Percentiles rank a stretch among this genome's conserved stretches.
These are phyloP conservation scores for Euphonia xanthogaster DNA, from an alignment of 2,797 vertebrate genomes.

Conservation along the genomic window DNA sequence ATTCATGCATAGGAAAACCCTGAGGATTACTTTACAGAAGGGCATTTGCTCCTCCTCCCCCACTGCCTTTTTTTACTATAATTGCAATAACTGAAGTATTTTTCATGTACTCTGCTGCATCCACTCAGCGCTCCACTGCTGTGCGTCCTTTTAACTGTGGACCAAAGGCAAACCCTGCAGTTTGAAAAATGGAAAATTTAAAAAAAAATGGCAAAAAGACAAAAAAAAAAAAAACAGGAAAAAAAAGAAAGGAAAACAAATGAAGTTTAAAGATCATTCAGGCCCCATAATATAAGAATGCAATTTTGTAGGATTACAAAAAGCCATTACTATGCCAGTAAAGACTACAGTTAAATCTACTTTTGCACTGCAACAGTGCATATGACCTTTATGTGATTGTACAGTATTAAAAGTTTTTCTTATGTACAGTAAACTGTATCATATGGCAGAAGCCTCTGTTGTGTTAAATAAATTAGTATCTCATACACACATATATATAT, in stretches of 20 bases:
- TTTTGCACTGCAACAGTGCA: conserved; percentile 96
- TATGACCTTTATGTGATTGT: conserved; percentile 91
- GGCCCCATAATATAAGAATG: conserved; percentile 73
- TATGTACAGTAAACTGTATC: conserved; percentile 89
- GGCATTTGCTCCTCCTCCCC: conserved; percentile 61
- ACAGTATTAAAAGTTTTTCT: conserved; percentile 88
- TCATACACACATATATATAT: conserved; percentile 73
- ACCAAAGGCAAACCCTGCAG: conserved; percentile 78
- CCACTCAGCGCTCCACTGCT: conserved; percentile 71
- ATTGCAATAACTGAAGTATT: conserved; percentile 83
- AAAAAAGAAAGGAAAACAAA: neutral
- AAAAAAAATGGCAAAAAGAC: neutral
- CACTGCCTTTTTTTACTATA: conserved; percentile 65
- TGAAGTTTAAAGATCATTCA: conserved; percentile 58
- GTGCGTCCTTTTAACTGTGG: conserved; percentile 78
- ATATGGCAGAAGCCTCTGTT: conserved; percentile 83
- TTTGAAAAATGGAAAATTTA: conserved; percentile 46
- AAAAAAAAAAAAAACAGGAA: neutral
- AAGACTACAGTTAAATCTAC: conserved; percentile 84
- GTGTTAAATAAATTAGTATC: conserved; percentile 81
- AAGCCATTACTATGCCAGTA: conserved; percentile 87
- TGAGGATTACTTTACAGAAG: conserved; percentile 69
- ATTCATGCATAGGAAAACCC: conserved; percentile 44
- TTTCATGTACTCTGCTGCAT: conserved; percentile 75
- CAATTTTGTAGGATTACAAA: conserved; percentile 80